These are phyloP conservation scores for Stigmatopora argus DNA, from an alignment of 2,113 vertebrate genomes.

Conservation along the genomic window DNA sequence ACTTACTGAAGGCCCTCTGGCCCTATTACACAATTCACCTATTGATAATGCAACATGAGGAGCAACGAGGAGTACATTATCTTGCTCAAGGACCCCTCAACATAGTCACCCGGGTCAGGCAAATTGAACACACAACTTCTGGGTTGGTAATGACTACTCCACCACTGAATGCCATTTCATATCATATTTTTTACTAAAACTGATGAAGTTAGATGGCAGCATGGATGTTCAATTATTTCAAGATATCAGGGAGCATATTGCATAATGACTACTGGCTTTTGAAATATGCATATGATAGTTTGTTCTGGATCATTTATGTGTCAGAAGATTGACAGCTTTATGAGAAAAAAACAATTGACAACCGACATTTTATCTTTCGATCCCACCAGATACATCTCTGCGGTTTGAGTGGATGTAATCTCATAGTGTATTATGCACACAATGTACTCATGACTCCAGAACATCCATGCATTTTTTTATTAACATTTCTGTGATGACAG, in stretches of 20 bases:
- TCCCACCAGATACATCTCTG: constrained; percentile 44
- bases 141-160: too few relatives aligned
- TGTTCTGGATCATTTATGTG: constrained; percentile 52
- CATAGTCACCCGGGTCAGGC: too few relatives aligned
- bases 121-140: too few relatives aligned
- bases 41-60: too few relatives aligned
- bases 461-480: constrained; percentile 17
- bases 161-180: constrained; percentile 2
- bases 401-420: constrained; percentile 41
- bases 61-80: too few relatives aligned
- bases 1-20: too few relatives aligned
- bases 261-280: constrained; percentile 39
- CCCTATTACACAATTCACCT: too few relatives aligned
- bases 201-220: constrained; percentile 48
- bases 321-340: constrained; percentile 39
- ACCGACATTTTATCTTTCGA: constrained; percentile 42
- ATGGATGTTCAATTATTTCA: constrained; percentile 50
- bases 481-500: constrained; percentile 15
- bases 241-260: constrained; percentile 34
- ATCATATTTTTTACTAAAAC: constrained; percentile 32
- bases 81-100: too few relatives aligned
- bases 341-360: constrained; percentile 47
- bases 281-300: constrained; percentile 45
- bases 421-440: constrained; percentile 19
- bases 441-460: constrained; percentile 16